A percentile compares a stretch with the other conserved stretches of the same genome.
Conservation (phyloP, 1,140 invertebrate genomes). For the Cataglyphis hispanica region DNA sequence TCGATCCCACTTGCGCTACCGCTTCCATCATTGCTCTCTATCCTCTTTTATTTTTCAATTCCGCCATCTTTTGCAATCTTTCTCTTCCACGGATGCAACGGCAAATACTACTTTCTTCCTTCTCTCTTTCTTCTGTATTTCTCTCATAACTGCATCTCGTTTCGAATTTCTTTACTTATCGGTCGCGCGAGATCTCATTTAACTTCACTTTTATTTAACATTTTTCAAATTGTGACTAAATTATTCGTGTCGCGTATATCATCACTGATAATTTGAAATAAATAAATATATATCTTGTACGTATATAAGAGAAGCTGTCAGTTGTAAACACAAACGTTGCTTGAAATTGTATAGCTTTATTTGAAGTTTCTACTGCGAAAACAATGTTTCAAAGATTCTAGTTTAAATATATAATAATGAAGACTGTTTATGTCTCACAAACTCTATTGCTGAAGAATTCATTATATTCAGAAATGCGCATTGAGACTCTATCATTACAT, state of each 20-base stretch:
- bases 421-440: neutral
- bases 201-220: too few species aligned
- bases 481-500: constrained; percentile 33
- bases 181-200: constrained; percentile 9
- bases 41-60: constrained; percentile 1
- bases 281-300: neutral
- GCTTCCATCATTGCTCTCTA: constrained; percentile 17
- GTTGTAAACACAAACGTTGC: neutral
- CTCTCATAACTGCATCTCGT: constrained; percentile 27
- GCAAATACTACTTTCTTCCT: constrained; percentile 26
- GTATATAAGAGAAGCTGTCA: neutral
- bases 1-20: constrained; percentile 18
- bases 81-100: constrained; percentile 33
- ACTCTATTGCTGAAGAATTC: neutral
- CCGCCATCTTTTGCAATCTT: constrained; percentile 7
- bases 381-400: neutral
- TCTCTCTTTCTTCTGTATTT: constrained; percentile 26
- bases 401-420: neutral
- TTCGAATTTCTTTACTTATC: constrained; percentile 28
- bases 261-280: neutral
- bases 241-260: neutral
- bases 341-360: neutral
- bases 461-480: constrained; percentile 38
- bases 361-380: neutral
- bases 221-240: neutral